A percentile compares a stretch with the other conserved stretches of the same genome.
Evolutionary conservation across 2,888 invertebrate genomes (phyloP).

Genomic region (Cataglyphis albicans): DNA sequence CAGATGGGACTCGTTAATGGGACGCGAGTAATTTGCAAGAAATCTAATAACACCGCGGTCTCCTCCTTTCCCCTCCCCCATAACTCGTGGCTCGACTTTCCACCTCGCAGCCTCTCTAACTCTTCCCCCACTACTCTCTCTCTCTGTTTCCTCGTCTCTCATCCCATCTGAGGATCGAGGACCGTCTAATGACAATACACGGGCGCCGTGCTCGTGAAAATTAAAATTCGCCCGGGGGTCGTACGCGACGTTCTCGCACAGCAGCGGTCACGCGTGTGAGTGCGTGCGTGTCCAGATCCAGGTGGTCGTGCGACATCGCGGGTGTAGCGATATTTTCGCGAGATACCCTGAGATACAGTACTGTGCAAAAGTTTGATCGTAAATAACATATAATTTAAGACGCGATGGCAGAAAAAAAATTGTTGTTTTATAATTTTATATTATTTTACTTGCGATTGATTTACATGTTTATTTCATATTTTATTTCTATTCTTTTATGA

Average conservation of each 20-base stretch:
- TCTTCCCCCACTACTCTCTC: slow-evolving; percentile 30
- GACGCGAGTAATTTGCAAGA: slow-evolving; percentile 83
- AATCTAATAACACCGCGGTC: slow-evolving; percentile 80
- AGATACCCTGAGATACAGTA: slow-evolving; percentile 1
- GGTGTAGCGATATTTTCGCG: slow-evolving; percentile 37
- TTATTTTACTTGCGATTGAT: neutral
- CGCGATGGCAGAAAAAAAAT: neutral
- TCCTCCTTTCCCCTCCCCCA: slow-evolving; percentile 52
- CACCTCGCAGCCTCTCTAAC: neutral
- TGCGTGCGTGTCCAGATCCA: slow-evolving; percentile 19
- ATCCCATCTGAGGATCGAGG: slow-evolving; percentile 64
- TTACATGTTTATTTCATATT: neutral
- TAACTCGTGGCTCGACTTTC: slow-evolving; percentile 65
- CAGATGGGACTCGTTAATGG: slow-evolving; percentile 83
- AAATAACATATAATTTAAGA: neutral
- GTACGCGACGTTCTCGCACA: slow-evolving; percentile 48
- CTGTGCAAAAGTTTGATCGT: neutral
- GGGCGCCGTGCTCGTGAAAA: slow-evolving; percentile 76
- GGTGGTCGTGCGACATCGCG: slow-evolving; percentile 36
- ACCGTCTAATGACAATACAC: slow-evolving; percentile 80
- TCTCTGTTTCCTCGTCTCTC: slow-evolving; percentile 62
- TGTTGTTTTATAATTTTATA: neutral
- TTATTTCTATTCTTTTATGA: neutral
- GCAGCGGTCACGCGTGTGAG: slow-evolving; percentile 26
- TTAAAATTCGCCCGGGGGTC: slow-evolving; percentile 78